These are phyloP conservation scores for Merops nubicus DNA, from an alignment of 2,113 vertebrate genomes.

Conservation along the genomic window DNA sequence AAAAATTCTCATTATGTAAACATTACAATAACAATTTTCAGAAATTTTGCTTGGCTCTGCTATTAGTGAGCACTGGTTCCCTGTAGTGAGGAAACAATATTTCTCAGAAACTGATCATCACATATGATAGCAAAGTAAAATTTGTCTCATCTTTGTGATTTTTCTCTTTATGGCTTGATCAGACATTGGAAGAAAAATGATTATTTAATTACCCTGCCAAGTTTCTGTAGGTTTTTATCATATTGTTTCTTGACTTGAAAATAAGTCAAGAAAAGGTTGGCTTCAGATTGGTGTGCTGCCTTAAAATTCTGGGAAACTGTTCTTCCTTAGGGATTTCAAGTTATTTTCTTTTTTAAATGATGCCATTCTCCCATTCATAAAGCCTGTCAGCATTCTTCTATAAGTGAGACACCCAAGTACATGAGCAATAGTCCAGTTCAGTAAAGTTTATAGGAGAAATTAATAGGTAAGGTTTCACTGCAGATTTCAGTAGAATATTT, in stretches of 20 bases:
- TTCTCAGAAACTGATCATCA: conserved; percentile 68
- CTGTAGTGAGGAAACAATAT: conserved; percentile 68
- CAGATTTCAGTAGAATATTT: not conserved
- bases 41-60: conserved; percentile 76
- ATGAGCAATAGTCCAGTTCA: not conserved
- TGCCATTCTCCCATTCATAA: conserved; percentile 1
- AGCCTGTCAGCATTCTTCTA: not conserved
- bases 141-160: conserved; percentile 38
- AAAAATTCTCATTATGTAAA: conserved; percentile 77
- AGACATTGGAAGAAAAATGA: not conserved
- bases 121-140: conserved; percentile 43
- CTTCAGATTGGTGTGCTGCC: not conserved
- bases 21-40: conserved; percentile 75
- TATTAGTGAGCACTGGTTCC: conserved; percentile 54
- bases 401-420: not conserved
- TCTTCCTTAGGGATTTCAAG: not conserved
- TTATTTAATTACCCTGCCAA: not conserved
- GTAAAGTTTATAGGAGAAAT: not conserved
- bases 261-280: not conserved
- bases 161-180: not conserved
- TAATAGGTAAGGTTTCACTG: not conserved
- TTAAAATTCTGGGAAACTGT: not conserved
- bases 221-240: conserved; percentile 19
- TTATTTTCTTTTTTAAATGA: not conserved
- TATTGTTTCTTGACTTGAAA: conserved; percentile 21